Evolutionary conservation across 2,797 vertebrate genomes (phyloP), one percentile per base, ranked within the genome.

Genomic region (Melanotaenia trifasciata): DNA sequence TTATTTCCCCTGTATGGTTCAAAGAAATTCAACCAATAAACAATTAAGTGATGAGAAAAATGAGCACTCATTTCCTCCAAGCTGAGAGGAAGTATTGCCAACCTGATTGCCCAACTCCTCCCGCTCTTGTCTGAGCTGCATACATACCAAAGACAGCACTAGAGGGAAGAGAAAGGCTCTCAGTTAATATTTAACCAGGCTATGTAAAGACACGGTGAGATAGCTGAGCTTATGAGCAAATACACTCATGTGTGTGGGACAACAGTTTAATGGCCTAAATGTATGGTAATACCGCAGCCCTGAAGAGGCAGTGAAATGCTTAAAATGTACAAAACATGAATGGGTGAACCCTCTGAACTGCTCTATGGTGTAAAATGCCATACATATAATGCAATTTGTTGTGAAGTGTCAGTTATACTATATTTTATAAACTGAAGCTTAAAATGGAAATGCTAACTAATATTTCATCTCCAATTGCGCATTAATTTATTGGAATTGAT

Each of bases 161-260:
- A 73, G 54, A 73, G 70, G 54, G 72, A 57, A 80, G 67, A 86
- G 81, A 89, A 87, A 84, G 79, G 70, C 81, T 78, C 47, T 69
- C 5, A 18, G 84, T 88, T 90, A 93, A 93, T 90, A 84, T 90
- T 90, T 92, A 85, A 89, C 84, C 87, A 83, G 81, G 30, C 79
- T 87, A 61, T 86, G 83, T 68, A 89, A 80, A 90, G 87, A 84
- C 60, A 16, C 40, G 67, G 67, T 79, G 74, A 67, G 86, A 87
- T 78, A 82, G 79, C 67, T 87, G 79, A 84, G 84, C 81, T 79
- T 80, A 88, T 86, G 71, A 84, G 84, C 83, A 91, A 90, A 91
- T 32, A 90, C 12, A 12, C 16, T 28, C 38, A 40, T 67, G 69
- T 69, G 60, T 73, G 70, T 38, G 63, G 32, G 74, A 67, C 72